A percentile compares a stretch with the other conserved stretches of the same genome.
Conservation (phyloP, 2,797 vertebrate genomes). For the Myotis myotis region DNA sequence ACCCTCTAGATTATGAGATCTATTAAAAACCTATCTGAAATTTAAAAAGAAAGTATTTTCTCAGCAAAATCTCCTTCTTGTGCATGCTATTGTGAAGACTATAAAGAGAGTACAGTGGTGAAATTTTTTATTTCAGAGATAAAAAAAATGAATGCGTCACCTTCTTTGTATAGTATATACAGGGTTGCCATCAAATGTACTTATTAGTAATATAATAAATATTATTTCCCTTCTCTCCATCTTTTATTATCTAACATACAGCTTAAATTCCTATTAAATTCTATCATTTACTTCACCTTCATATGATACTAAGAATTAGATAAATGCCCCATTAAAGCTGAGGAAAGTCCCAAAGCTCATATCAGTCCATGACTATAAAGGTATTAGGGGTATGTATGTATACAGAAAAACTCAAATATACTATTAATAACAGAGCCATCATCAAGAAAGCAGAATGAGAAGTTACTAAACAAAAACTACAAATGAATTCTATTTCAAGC, state of each 20-base stretch:
- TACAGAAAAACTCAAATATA: background rate
- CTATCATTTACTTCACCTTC: background rate
- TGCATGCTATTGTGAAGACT: background rate
- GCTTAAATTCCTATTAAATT: background rate
- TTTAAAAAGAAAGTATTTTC: background rate
- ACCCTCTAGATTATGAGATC: background rate
- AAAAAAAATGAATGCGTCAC: background rate
- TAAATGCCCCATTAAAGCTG: background rate
- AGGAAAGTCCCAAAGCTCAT: background rate
- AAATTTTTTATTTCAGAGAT: conserved; percentile 1
- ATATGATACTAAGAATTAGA: background rate
- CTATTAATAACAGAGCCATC: background rate
- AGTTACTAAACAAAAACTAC: background rate
- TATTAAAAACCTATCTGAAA: background rate
- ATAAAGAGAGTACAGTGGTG: background rate
- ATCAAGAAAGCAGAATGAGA: background rate
- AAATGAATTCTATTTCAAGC: background rate
- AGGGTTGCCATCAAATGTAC: background rate
- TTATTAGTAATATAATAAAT: background rate
- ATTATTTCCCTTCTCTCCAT: background rate
- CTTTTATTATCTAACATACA: background rate
- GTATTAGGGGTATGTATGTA: background rate
- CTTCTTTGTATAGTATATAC: background rate
- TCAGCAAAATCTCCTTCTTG: background rate
- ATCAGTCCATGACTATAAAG: background rate